Conservation (phyloP, 2,113 vertebrate species). For the Isurus oxyrinchus region DNA sequence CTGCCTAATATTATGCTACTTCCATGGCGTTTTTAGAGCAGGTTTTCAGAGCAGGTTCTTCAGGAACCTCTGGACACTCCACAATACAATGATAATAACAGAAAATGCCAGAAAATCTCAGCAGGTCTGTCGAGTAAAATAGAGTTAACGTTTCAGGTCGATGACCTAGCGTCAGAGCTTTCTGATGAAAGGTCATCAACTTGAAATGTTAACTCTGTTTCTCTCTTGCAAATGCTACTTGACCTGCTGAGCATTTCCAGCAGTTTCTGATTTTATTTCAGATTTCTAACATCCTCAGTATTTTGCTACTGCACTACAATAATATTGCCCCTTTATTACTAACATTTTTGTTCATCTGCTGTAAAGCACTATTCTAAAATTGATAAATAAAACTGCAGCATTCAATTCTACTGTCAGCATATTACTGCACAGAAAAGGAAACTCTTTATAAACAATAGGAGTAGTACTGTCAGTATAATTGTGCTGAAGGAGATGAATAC, state of each 20-base stretch:
- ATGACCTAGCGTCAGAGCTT: too few relatives aligned
- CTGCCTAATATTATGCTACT: neutral
- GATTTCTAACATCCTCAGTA: too few relatives aligned
- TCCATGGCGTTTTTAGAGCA: neutral
- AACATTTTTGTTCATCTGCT: neutral
- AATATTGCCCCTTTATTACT: neutral
- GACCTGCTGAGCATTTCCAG: too few relatives aligned
- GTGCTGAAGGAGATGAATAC: neutral
- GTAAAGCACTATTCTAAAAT: neutral
- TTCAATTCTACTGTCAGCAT: neutral
- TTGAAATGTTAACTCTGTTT: too few relatives aligned
- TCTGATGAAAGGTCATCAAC: too few relatives aligned
- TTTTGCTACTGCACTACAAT: too few relatives aligned
- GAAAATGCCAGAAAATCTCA: too few relatives aligned
- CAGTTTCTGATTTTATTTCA: too few relatives aligned
- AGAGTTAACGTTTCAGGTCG: too few relatives aligned
- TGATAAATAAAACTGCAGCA: slow-evolving; percentile 1
- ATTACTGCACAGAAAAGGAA: neutral
- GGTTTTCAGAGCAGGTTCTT: neutral
- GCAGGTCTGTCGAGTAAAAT: too few relatives aligned
- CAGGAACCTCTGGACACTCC: neutral
- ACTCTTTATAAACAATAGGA: neutral
- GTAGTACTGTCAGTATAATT: slow-evolving; percentile 16
- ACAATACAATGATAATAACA: neutral
- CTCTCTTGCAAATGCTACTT: too few relatives aligned